Evolutionary conservation across 1,140 invertebrate genomes (phyloP).

Genomic region (Formica exsecta): DNA sequence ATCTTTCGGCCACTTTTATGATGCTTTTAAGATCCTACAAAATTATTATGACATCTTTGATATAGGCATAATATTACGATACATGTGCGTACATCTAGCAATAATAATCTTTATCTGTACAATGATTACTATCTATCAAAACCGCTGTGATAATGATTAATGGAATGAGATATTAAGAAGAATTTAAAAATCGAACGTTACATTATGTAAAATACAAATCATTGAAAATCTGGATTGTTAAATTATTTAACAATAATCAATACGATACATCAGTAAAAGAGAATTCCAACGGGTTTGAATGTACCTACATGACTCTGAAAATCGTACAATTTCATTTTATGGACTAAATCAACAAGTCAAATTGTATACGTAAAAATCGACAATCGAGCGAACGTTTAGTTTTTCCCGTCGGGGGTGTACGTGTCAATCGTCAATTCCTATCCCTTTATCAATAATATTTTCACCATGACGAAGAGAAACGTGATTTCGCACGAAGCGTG

Average conservation of each 20-base stretch:
- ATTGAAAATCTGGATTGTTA: constrained; percentile 31
- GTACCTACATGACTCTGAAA: constrained; percentile 47
- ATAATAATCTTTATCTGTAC: not conserved
- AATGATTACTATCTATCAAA: not conserved
- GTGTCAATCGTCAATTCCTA: constrained; percentile 51
- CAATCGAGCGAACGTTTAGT: constrained; percentile 38
- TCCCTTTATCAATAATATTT: constrained; percentile 66
- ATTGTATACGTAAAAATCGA: constrained; percentile 57
- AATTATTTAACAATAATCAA: constrained; percentile 36
- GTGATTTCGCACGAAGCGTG: constrained; percentile 25
- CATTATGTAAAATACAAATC: not conserved
- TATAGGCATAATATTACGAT: not conserved
- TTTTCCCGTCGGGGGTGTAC: constrained; percentile 9
- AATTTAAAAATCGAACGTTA: not conserved
- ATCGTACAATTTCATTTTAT: constrained; percentile 63
- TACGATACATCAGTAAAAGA: constrained; percentile 16
- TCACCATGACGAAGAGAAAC: constrained; percentile 49
- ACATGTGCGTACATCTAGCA: not conserved
- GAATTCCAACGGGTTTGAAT: constrained; percentile 4
- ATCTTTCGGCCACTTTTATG: not conserved
- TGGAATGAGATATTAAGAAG: not conserved
- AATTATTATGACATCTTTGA: not conserved
- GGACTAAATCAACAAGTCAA: constrained; percentile 73
- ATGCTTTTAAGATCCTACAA: not conserved
- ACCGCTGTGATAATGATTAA: too few relatives aligned